A percentile compares a stretch with the other conserved stretches of the same genome.
Conservation (phyloP, 1,140 invertebrate genomes). For the Diachasma alloeum region DNA sequence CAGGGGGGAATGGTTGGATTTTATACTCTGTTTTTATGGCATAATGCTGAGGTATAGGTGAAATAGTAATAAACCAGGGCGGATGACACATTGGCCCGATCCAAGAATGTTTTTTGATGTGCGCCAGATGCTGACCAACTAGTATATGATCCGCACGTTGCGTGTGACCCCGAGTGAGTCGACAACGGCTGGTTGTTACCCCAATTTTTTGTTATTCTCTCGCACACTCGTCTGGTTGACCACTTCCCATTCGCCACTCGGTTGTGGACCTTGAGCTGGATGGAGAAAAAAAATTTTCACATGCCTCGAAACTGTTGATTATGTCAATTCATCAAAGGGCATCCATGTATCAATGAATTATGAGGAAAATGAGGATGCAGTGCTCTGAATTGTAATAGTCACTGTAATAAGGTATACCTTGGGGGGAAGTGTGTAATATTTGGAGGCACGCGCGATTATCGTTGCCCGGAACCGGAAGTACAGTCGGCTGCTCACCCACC, state of each 20-base stretch:
- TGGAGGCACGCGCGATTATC: slow-evolving; percentile 58
- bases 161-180: not conserved
- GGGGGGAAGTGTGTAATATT: slow-evolving; percentile 11
- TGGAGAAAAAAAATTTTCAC: not conserved
- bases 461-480: slow-evolving; percentile 61
- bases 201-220: not conserved
- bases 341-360: not conserved
- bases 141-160: not conserved
- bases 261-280: not conserved
- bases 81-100: not conserved
- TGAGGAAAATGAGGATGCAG: not conserved
- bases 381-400: not conserved
- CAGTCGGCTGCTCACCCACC: slow-evolving; percentile 63
- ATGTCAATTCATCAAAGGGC: not conserved
- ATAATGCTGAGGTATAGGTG: not conserved
- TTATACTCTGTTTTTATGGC: not conserved
- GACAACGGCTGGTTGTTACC: not conserved
- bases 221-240: not conserved
- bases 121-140: not conserved
- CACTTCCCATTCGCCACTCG: not conserved
- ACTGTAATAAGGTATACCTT: slow-evolving; percentile 4
- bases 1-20: not conserved
- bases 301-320: not conserved
- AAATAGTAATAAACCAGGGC: not conserved
- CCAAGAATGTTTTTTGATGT: not conserved